Evolutionary conservation across 2,888 invertebrate species (phyloP), one percentile per base, ranked within the genome.

Genomic region (Allacma fusca): DNA sequence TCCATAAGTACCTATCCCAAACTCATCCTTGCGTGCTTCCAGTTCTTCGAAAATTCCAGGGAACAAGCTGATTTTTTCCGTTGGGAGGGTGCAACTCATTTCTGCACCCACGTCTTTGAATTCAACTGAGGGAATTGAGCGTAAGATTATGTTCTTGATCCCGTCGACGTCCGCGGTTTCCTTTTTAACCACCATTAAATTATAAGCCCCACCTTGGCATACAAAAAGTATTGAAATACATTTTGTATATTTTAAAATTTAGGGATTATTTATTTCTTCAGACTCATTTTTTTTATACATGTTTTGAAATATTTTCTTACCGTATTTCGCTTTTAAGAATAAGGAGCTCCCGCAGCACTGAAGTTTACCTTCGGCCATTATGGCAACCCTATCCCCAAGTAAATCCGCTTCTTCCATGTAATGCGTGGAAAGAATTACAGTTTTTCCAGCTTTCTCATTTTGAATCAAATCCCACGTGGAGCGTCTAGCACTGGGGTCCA

Each of bases 321-420:
- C 89, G 83, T 88, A 88, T 71, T 85, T 86, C 77, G 86, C 91
- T 87, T 97, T 97, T 76, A 97, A 89, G 85, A 92, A 92, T 88
- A 96, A 90, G 0, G 95, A 90, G 1, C 94, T 92, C 34, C 96
- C 97, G 86, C 91, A 91, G 86, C 94, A 93, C 82, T 91, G 90
- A 72, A 96, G 87, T 34, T 86, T 86, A 23, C 95, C 95, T 76
- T 89, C 88, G 83, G 92, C 91, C 87, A 97, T 91, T 80, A 96
- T 95, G 0, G 94, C 94, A 83, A 97, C 94, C 84, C 94, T 91
- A 87, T 97, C 96, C 9, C 59, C 57, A n/a, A 72, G 72, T 9
- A 72, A 59, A 72, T 72, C 96, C 1, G 96, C 96, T 87, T 97
- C 97, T 87, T 97, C 97, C 96, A 97, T 96, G 87, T 94, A 94